Conservation (phyloP, 2,797 vertebrate genomes). For the Premnoplex brunnescens region DNA sequence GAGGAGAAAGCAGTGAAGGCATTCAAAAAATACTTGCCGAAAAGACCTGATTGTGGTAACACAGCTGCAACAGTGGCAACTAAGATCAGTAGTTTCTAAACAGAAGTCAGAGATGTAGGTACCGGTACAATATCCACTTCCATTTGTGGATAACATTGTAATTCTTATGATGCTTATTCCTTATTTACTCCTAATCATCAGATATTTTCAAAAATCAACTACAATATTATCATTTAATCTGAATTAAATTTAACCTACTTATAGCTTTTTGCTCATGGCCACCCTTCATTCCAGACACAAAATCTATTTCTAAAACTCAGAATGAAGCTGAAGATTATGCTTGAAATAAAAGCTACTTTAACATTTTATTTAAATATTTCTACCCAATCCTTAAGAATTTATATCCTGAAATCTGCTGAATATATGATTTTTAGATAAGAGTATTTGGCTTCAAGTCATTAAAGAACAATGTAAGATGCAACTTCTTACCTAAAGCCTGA, state of each 20-base stretch:
- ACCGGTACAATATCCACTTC: not conserved
- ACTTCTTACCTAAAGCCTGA: not conserved
- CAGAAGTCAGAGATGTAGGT: not conserved
- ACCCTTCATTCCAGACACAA: not conserved
- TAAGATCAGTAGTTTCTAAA: not conserved
- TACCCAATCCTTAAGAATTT: not conserved
- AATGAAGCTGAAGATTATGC: not conserved
- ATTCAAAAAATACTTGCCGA: not conserved
- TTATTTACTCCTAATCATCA: not conserved
- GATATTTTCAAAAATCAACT: not conserved
- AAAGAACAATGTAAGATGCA: not conserved
- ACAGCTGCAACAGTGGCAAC: not conserved
- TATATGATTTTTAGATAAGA: not conserved
- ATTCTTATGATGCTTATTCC: not conserved
- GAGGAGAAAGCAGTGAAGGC: not conserved
- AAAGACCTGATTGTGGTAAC: not conserved
- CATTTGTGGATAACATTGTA: not conserved
- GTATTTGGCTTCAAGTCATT: not conserved
- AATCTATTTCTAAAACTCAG: not conserved
- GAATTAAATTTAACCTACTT: not conserved
- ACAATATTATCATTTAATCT: not conserved
- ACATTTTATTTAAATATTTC: not conserved
- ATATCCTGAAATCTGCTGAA: not conserved
- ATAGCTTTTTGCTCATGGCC: not conserved
- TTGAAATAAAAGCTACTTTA: not conserved